phyloP scores from a whole-genome alignment of 1,140 invertebrate genomes.

The Drosophila tani region DNA sequence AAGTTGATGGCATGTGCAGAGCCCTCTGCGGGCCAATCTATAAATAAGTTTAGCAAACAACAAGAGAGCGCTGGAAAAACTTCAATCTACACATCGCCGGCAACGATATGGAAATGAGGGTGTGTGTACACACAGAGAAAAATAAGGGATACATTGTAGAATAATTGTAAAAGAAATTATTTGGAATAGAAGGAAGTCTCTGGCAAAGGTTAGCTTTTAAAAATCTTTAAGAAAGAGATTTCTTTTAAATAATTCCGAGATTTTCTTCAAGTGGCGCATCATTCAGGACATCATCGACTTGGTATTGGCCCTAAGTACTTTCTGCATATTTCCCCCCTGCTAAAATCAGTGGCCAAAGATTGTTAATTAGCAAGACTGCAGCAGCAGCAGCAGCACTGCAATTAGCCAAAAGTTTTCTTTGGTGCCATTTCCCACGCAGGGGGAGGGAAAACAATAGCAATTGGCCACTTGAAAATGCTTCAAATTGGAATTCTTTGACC shows the following conservation, averaged over 20 bases:
- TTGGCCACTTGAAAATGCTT: not conserved
- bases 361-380: not conserved
- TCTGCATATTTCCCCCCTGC: not conserved
- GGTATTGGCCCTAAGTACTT: not conserved
- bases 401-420: not conserved
- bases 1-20: conserved; percentile 33
- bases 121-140: not conserved
- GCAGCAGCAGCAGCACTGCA: not conserved
- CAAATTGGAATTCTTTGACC: not conserved
- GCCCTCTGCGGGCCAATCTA: conserved; percentile 51
- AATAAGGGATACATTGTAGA: not conserved
- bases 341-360: not conserved
- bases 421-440: too few relatives aligned
- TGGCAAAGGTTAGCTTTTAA: not conserved
- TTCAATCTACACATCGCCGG: conserved; percentile 19
- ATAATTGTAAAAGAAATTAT: not conserved
- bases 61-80: conserved; percentile 15
- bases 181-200: not conserved
- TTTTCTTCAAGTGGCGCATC: too few relatives aligned
- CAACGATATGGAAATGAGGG: conserved; percentile 21
- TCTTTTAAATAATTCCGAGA: too few relatives aligned
- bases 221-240: too few relatives aligned
- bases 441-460: not conserved
- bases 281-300: too few relatives aligned
- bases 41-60: conserved; percentile 51